Evolutionary conservation across 1,140 invertebrate genomes (phyloP), one percentile per base, ranked within the genome.

Genomic region (Hyles vespertilio): DNA sequence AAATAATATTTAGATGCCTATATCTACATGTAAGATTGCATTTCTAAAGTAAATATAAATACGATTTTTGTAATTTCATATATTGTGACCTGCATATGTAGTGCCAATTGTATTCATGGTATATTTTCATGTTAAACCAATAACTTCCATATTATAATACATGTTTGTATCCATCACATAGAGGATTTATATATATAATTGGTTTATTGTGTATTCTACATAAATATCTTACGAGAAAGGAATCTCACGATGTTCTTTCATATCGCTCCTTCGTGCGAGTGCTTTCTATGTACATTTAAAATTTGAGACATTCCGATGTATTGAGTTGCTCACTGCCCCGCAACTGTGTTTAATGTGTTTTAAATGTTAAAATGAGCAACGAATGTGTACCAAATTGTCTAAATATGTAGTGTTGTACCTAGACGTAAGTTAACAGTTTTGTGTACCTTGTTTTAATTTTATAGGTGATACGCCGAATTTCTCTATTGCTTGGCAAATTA

Each of bases 321-420:
- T 81, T 84, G 70, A 70, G 81, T 87, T 87, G 84, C 81, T 79
- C 73, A 69, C 64, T 52, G 60, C 60, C 55, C 63, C 59, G 70
- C 61, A 77, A 67, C 63, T 76, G 60, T 76, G 63, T 69, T 78
- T 69, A 63, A 65, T 65, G 56, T 77, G 67, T 79, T 72, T 70
- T 70, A 67, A 74, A 77, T 70, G 65, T 74, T 72, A 77, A 81
- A 81, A 79, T 74, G 80, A 86, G 83, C 85, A 88, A 88, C 85
- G 85, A 88, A 88, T 82, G 76, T 84, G 81, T 85, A 88, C 85
- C 85, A 88, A 87, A 88, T 84, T 87, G 72, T 82, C 62, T 74
- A 76, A 75, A 81, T 71, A 67, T 77, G 73, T 85, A 85, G 75
- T 79, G 60, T 80, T 84, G 72, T 85, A 83, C 71, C 73, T 87